A percentile compares a stretch with the other conserved stretches of the same genome.
These are phyloP conservation scores for Calliphora vicina DNA, from an alignment of 1,140 invertebrate genomes.

Conservation along the genomic window DNA sequence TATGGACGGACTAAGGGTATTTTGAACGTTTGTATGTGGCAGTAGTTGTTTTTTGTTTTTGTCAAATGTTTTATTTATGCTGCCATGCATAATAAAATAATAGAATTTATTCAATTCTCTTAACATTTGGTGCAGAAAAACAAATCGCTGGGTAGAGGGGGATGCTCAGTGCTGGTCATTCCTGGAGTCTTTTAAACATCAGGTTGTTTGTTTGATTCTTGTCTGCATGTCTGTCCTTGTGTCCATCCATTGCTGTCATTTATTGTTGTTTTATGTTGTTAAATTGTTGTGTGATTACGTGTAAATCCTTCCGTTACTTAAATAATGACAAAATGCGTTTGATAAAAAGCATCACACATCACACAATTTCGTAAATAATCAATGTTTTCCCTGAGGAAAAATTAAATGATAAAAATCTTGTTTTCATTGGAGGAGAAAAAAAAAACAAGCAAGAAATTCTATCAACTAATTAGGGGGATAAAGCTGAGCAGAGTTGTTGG, in stretches of 20 bases:
- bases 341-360: not conserved
- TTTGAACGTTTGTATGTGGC: no score
- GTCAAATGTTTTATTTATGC: conserved; percentile 33
- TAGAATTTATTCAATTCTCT: conserved; percentile 14
- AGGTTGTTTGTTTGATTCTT: not conserved
- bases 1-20: no score
- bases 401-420: not conserved
- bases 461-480: not conserved
- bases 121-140: not conserved
- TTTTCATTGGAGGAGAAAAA: no score
- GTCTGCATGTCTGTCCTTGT: not conserved
- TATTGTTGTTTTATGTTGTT: conserved; percentile 21
- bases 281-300: conserved; percentile 33
- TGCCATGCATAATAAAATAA: conserved; percentile 29
- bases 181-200: not conserved
- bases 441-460: not conserved
- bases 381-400: not conserved
- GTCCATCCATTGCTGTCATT: not conserved
- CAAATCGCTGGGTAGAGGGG: not conserved
- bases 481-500: not conserved
- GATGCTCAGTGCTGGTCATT: not conserved
- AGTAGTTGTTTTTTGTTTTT: not conserved
- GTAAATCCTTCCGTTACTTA: conserved; percentile 30
- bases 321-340: conserved; percentile 11
- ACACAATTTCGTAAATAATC: not conserved